Evolutionary conservation across 2,888 invertebrate genomes (phyloP).

Genomic region (Acrocera orbiculus): DNA sequence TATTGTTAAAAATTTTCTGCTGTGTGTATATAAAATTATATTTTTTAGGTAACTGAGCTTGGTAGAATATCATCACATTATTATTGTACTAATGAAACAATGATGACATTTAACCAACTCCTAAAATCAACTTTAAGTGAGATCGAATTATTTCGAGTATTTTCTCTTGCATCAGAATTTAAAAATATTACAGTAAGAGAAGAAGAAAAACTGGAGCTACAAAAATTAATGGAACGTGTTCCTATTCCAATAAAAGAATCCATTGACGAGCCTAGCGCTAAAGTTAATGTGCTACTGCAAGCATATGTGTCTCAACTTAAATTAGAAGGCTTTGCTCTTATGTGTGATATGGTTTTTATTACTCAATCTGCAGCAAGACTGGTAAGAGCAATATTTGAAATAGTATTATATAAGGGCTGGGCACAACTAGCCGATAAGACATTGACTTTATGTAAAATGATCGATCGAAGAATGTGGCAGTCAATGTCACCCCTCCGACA

Average conservation of each 20-base stretch:
- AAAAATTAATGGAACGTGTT: conserved; percentile 78
- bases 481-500: conserved; percentile 96
- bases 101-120: conserved; percentile 91
- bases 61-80: conserved; percentile 97
- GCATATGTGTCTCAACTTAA: conserved; percentile 97
- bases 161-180: conserved; percentile 95
- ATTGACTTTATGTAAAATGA: conserved; percentile 94
- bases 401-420: conserved; percentile 86
- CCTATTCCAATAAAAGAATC: conserved; percentile 98
- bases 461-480: conserved; percentile 98
- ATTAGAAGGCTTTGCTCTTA: conserved; percentile 93
- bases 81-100: conserved; percentile 94
- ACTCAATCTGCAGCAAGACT: conserved; percentile 93
- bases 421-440: conserved; percentile 95
- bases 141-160: conserved; percentile 95
- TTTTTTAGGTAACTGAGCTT: conserved; percentile 67
- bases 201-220: conserved; percentile 92
- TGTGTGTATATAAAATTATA: neutral
- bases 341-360: conserved; percentile 99
- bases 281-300: conserved; percentile 87
- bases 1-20: neutral
- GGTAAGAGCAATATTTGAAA: conserved; percentile 93
- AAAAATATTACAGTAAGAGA: conserved; percentile 80
- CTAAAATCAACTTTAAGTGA: conserved; percentile 92
- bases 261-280: conserved; percentile 90